These are phyloP conservation scores for Pararge aegeria DNA, from an alignment of 1,140 invertebrate genomes.

Conservation along the genomic window DNA sequence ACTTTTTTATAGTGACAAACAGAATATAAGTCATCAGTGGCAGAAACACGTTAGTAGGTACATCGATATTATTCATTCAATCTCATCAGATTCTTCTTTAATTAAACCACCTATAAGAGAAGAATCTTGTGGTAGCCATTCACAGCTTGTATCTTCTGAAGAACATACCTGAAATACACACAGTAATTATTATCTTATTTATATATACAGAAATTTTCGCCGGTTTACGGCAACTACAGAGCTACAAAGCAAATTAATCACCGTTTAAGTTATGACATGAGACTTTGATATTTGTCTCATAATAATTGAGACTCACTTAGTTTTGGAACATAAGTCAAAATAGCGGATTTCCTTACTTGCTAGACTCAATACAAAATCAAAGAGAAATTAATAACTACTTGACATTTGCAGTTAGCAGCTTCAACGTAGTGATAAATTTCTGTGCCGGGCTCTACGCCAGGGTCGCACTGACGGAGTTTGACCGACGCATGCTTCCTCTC, in stretches of 20 bases:
- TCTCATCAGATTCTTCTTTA: constrained; percentile 51
- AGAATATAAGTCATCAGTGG: too few species aligned
- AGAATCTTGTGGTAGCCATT: constrained; percentile 67
- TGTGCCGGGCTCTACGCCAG: constrained; percentile 60
- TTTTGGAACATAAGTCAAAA: too few species aligned
- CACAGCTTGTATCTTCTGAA: constrained; percentile 70
- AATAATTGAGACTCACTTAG: too few species aligned
- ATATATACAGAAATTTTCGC: constrained; percentile 15
- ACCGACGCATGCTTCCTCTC: constrained; percentile 74
- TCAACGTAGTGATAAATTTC: constrained; percentile 65
- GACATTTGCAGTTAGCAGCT: constrained; percentile 61
- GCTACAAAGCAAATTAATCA: too few species aligned
- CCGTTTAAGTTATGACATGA: too few species aligned
- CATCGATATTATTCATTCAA: constrained; percentile 37
- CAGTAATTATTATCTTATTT: background rate
- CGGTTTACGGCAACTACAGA: background rate
- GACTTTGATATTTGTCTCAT: too few species aligned
- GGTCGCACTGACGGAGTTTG: constrained; percentile 58
- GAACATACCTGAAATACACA: constrained; percentile 55
- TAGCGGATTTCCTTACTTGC: too few species aligned
- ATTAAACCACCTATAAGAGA: constrained; percentile 53
- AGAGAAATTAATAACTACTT: background rate
- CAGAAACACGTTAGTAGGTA: too few species aligned
- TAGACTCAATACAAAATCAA: background rate
- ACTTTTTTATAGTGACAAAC: background rate